Evolutionary conservation across 2,113 vertebrate genomes (phyloP).

Genomic region (Eidolon helvum): DNA sequence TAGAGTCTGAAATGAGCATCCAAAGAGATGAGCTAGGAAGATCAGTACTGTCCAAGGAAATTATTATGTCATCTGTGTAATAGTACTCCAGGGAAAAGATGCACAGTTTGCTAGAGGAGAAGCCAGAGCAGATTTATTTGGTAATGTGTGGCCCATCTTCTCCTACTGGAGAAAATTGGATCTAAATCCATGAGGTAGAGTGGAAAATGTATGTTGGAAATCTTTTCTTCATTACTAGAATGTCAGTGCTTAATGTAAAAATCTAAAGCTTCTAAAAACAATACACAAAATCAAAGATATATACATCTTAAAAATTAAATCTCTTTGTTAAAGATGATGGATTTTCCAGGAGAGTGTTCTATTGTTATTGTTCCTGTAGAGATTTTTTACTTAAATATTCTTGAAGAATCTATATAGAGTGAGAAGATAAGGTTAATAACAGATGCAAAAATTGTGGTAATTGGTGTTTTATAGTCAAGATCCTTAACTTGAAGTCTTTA

Average conservation of each 20-base stretch:
- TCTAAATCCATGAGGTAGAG: constrained; percentile 3
- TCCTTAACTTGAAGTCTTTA: background rate
- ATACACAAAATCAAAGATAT: background rate
- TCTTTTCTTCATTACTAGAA: background rate
- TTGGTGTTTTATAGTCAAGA: background rate
- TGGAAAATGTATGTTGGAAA: background rate
- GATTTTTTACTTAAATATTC: background rate
- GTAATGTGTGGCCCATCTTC: constrained; percentile 24
- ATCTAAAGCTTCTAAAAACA: background rate
- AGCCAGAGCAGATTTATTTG: constrained; percentile 45
- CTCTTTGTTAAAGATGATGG: constrained; percentile 10
- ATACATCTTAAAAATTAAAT: background rate
- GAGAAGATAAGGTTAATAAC: background rate
- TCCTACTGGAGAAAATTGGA: constrained; percentile 39
- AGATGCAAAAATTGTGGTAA: background rate
- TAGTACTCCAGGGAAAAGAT: constrained; percentile 16
- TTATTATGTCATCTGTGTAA: constrained; percentile 40
- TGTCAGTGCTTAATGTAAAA: background rate
- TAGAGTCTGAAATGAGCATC: background rate
- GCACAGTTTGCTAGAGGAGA: constrained; percentile 13
- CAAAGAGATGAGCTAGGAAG: constrained; percentile 6
- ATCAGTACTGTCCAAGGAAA: constrained; percentile 35
- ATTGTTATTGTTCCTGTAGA: background rate
- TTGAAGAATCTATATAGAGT: background rate
- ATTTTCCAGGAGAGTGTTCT: background rate